Evolutionary conservation across 64 coral and sea anemone species (phyloP), one percentile per base, ranked within the genome.

Genomic region (Cladopsammia gracilis): DNA sequence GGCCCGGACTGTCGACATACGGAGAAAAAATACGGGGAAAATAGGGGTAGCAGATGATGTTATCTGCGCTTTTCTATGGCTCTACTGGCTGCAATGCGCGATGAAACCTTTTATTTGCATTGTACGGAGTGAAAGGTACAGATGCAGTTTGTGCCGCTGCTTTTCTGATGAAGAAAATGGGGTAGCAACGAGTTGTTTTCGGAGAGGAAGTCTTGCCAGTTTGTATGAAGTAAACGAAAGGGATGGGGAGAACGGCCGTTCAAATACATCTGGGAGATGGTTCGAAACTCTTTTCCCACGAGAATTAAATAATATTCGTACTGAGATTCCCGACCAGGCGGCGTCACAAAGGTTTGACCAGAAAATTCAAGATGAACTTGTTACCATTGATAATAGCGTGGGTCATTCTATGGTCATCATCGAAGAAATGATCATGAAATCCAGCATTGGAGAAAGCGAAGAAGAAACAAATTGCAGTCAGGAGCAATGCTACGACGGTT

Each of bases 371-470:
- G 48, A 77, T 48, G 18, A 16, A 4, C 19, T n/a, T 0, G 3
- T 34, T 59, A 15, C 22, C 53, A 58, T 3, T 58, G 53, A 42
- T n/a, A n/a, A 59, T 16, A 22, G 12, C 76, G 3, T 53, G 10
- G 5, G 53, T 15, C 52, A 59, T 58, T 79, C 76, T 18, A n/a
- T 50, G 22, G 54, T 59, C 25, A 13, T 25, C 23, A 58, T 5
- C n/a, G 76, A 79, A 14, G 76, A 79, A 14, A 22, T 79, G 5
- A 25, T 68, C 65, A 68, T 68, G 23, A 23, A 79, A 58, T 79
- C 76, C 3, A 0, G 15, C 54, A 59, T 59, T 13, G 4, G 42
- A 10, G 6, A 58, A 58, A 22, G 10, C 76, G 23, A 79, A 43
- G 53, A 59, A 48, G 34, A 49, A 6, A 10, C 4, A 53, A 52